Evolutionary conservation across 2,797 vertebrate genomes (phyloP), one percentile per base, ranked within the genome.

Genomic region (Australoheros facetus): DNA sequence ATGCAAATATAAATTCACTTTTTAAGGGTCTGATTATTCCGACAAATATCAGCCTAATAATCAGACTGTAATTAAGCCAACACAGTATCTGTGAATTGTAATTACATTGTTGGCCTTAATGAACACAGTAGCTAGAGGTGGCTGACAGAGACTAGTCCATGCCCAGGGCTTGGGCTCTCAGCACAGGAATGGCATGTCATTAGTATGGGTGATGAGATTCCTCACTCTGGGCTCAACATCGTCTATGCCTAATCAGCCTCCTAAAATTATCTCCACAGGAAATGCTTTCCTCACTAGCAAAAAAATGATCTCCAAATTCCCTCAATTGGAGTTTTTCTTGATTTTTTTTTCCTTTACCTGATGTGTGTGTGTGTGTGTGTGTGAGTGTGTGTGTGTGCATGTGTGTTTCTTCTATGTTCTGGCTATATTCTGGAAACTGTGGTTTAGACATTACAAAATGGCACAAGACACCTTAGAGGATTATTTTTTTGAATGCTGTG

Each of bases 251-350:
- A 94, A 95, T 93, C 93, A 94, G 91, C 83, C 89, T 86, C 89
- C 89, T 88, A 88, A 92, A 93, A 94, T 95, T 92, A 94, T 94
- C 92, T 93, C 93, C 87, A 93, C 92, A 89, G 89, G 92, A 94
- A 90, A 93, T 87, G 78, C 86, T 91, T 87, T 90, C 81, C 91
- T 94, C 90, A 86, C 90, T 53, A 75, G 81, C 80, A 58, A 78
- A 78, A 85, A 82, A 83, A 64, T 71, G 75, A 71, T 81, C 85
- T 84, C 30, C 55, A 91, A 90, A 92, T 89, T 89, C 81, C 77
- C 75, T 74, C 84, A 76, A 87, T 77, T 86, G 71, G 74, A 85
- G 75, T 82, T 79, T 90, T 80, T 83, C 73, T 81, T 82, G 71
- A 86, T 57, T 62, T 60, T 66, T 66, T 16, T 37, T 7, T 2